Base-by-base conservation (phyloP, 2,888 invertebrate species). In the Melanargia galathea region DNA sequence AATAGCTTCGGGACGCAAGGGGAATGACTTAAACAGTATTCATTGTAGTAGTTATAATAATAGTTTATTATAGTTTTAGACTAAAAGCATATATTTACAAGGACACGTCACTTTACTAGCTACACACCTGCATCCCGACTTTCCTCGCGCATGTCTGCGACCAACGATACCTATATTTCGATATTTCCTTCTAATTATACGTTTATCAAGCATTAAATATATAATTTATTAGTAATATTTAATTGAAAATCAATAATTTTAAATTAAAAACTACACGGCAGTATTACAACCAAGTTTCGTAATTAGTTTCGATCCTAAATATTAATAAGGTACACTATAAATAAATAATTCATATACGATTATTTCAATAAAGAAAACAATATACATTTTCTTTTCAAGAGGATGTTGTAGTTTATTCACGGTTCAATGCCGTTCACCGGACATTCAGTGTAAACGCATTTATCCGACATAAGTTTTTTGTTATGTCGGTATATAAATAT, bases 61-160 rank as follows among this genome's bases (percentile, higher is more conserved):
- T 75, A 69, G 75, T 76, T 74, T 71, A 77, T 76, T 78, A 77
- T 79, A 78, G 72, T 78, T 81, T 81, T 82, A 83, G 67, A 82
- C 84, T 90, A 89, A 76, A 87, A 87, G 89, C 87, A 77, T 83
- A 74, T 89, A 90, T 89, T 83, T 90, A 90, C 89, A 89, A 79
- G 77, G 81, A 82, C 85, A 81, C 80, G 79, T 80, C 83, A 77
- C 82, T 78, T 81, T 78, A 77, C 84, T 82, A 82, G 81, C 84
- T 84, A 83, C 70, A 78, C 74, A 82, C 84, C 84, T 84, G 82
- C 87, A 82, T 82, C 76, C 82, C 83, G 76, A 77, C 76, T 33
- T 26, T 45, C 18, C 55, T 43, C 55, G 55, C 64, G 56, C 35
- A 24, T 40, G 20, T 54, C 46, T 52, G 16, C 61, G 54, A 56